phyloP scores from a whole-genome alignment of 2,113 vertebrate genomes.

The Perca fluviatilis region DNA sequence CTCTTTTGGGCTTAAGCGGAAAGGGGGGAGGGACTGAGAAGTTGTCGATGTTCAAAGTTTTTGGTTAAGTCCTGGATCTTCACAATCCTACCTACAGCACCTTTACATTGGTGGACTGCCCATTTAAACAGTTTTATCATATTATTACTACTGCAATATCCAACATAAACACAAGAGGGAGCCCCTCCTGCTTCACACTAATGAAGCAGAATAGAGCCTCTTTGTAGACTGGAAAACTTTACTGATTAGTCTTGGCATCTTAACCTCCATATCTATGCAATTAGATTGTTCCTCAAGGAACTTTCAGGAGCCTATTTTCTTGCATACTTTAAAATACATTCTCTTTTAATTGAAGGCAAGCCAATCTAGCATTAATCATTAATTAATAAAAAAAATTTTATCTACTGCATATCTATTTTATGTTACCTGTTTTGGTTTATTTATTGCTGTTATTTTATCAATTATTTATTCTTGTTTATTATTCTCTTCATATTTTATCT shows the following conservation, averaged over 20 bases:
- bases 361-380: not conserved
- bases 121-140: not conserved
- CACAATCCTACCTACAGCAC: no score
- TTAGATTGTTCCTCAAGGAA: not conserved
- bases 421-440: not conserved
- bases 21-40: no score
- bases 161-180: constrained; percentile 56
- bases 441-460: not conserved
- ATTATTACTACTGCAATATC: not conserved
- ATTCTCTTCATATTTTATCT: not conserved
- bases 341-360: not conserved
- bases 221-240: not conserved
- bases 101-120: not conserved
- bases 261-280: not conserved
- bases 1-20: no score
- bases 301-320: not conserved
- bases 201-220: no score
- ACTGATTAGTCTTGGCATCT: not conserved
- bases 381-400: no score
- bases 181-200: not conserved
- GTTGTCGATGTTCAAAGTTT: no score
- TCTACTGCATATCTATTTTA: not conserved
- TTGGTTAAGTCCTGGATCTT: no score
- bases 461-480: not conserved
- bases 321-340: not conserved